Percentiles rank a stretch among this genome's conserved stretches.
phyloP scores from a whole-genome alignment of 2,113 vertebrate species.

The Rhipidura dahli region DNA sequence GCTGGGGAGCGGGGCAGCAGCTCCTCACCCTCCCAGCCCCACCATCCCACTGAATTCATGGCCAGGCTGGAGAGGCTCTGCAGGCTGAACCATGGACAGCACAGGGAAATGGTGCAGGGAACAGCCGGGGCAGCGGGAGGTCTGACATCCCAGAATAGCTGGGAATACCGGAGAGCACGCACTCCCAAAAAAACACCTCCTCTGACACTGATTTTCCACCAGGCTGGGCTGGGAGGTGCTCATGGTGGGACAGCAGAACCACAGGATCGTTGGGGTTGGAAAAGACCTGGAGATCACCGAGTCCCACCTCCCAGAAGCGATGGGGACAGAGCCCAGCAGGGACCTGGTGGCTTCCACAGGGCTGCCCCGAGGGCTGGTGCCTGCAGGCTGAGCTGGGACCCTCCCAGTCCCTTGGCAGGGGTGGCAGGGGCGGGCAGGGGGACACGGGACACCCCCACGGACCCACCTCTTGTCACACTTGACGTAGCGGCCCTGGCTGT shows the following conservation, averaged over 20 bases:
- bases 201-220: neutral
- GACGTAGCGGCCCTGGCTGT: conserved; percentile 78
- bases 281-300: neutral
- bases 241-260: accelerated
- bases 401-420: neutral
- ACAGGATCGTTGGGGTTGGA: accelerated
- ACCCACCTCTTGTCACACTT: conserved; percentile 84
- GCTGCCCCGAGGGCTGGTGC: neutral
- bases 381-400: neutral
- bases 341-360: neutral
- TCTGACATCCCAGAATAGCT: neutral
- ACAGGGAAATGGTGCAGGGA: neutral
- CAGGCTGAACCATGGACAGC: neutral
- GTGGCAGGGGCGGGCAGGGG: too few species aligned
- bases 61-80: too few species aligned
- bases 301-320: neutral
- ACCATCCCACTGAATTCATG: neutral
- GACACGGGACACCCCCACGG: neutral
- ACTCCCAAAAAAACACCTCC: neutral
- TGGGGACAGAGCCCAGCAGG: neutral
- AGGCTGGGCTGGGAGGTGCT: neutral
- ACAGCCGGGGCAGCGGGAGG: accelerated
- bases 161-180: neutral
- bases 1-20: neutral
- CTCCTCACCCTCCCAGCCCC: neutral